Evolutionary conservation across 2,113 vertebrate genomes (phyloP), one percentile per base, ranked within the genome.

Genomic region (Lonchura striata): DNA sequence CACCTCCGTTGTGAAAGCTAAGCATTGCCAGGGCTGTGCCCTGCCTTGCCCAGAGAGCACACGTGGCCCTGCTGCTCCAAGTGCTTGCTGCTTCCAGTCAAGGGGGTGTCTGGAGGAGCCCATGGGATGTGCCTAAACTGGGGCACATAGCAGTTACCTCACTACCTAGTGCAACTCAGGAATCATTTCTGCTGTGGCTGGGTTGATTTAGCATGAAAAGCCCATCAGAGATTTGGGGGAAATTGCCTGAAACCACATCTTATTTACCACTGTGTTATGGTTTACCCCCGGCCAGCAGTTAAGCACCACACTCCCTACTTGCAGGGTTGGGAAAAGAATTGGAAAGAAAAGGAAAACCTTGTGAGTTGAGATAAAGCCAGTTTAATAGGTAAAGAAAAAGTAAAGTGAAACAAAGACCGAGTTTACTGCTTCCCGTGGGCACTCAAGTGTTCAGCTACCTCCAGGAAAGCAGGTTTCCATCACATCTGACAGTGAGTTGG

Each of bases 1-100:
- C 63, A n/a, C 18, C 54, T 75, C 39, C 3, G 0, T 0, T 56
- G 60, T 57, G 74, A 49, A 82, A 87, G 41, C 65, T 33, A 9
- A 82, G 53, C 70, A 35, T 14, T 0, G 0, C 42, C 13, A 11
- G 0, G 7, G 28, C 78, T 72, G 63, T 13, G 8, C 50, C 65
- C 46, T 27, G 27, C 47, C 63, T 61, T 69, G 31, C 77, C 65
- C 54, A 42, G 44, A 28, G 9, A 7, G 39, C 53, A 70, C 1
- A 0, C 3, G 2, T 4, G 3, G 49, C 65, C 71, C 68, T 24
- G 41, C 54, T 19, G 4, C 69, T 85, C 0, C 0, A 2, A 9
- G 6, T 31, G 20, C 42, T 52, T 5, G 2, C 30, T 46, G 27
- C 63, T 68, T 23, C 31, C 80, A 78, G 80, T 35, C 57, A 4